Evolutionary conservation across 2,888 invertebrate genomes (phyloP).

Genomic region (Cosmopolites sordidus): DNA sequence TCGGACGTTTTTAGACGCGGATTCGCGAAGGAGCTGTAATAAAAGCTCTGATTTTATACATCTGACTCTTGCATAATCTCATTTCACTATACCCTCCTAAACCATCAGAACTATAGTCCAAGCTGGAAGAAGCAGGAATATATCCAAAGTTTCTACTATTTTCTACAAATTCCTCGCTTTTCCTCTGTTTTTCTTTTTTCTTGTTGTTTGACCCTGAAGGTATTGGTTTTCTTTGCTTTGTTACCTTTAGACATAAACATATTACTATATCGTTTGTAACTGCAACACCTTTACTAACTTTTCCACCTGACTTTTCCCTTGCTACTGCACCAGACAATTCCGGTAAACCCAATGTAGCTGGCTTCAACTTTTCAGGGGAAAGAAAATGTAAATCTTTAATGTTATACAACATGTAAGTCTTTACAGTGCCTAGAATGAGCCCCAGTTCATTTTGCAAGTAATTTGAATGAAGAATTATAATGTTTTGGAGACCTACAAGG

Average conservation of each 20-base stretch:
- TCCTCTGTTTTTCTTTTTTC: slow-evolving; percentile 28
- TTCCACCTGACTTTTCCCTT: slow-evolving; percentile 56
- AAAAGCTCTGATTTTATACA: no score
- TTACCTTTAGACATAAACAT: slow-evolving; percentile 23
- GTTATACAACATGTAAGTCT: slow-evolving; percentile 54
- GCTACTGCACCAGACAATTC: slow-evolving; percentile 43
- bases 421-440: slow-evolving; percentile 57
- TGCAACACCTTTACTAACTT: slow-evolving; percentile 45
- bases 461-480: slow-evolving; percentile 38
- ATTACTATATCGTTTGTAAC: neutral
- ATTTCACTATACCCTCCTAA: slow-evolving; percentile 13
- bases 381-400: slow-evolving; percentile 49
- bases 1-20: slow-evolving; percentile 55
- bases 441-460: slow-evolving; percentile 46
- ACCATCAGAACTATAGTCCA: slow-evolving; percentile 30
- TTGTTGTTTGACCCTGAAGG: slow-evolving; percentile 20
- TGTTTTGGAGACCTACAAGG: slow-evolving; percentile 43
- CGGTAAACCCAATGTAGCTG: slow-evolving; percentile 59
- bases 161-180: slow-evolving; percentile 21
- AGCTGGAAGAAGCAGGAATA: slow-evolving; percentile 26
- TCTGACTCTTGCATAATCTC: no score
- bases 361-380: slow-evolving; percentile 54
- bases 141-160: slow-evolving; percentile 28
- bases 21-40: neutral
- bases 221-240: slow-evolving; percentile 37